These are phyloP conservation scores for Illadopsis cleaveri DNA, from an alignment of 2,113 vertebrate genomes.

Conservation along the genomic window DNA sequence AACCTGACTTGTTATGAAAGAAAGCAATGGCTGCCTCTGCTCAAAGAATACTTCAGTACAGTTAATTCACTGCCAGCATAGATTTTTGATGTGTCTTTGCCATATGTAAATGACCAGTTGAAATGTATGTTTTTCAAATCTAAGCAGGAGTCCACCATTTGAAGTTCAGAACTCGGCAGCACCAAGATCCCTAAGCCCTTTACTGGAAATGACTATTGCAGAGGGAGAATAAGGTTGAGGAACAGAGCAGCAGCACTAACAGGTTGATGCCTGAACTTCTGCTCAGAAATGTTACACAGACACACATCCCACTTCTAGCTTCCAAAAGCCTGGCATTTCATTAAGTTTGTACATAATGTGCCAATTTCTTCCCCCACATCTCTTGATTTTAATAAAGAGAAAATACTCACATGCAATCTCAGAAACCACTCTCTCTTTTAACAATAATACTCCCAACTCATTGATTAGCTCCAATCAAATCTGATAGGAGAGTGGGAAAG, in stretches of 20 bases:
- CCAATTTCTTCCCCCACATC: rapidly evolving
- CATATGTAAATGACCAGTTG: background rate
- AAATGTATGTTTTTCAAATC: background rate
- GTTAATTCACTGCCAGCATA: background rate
- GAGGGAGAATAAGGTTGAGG: background rate
- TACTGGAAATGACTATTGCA: background rate
- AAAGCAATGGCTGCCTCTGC: background rate
- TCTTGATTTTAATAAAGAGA: background rate
- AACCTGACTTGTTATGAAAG: background rate
- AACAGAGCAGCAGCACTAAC: background rate
- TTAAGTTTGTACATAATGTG: background rate
- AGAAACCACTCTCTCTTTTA: background rate
- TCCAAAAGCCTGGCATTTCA: background rate
- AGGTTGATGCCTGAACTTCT: background rate
- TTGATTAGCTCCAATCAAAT: background rate
- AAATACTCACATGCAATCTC: rapidly evolving
- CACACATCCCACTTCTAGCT: background rate
- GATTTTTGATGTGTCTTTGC: background rate
- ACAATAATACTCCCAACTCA: background rate
- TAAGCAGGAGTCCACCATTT: background rate
- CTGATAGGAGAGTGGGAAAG: background rate
- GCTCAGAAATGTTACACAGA: background rate
- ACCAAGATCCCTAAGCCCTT: background rate
- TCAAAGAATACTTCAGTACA: background rate
- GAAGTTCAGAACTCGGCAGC: background rate